Conservation (phyloP, 2,797 vertebrate species). For the Cercopithecus mitis region DNA sequence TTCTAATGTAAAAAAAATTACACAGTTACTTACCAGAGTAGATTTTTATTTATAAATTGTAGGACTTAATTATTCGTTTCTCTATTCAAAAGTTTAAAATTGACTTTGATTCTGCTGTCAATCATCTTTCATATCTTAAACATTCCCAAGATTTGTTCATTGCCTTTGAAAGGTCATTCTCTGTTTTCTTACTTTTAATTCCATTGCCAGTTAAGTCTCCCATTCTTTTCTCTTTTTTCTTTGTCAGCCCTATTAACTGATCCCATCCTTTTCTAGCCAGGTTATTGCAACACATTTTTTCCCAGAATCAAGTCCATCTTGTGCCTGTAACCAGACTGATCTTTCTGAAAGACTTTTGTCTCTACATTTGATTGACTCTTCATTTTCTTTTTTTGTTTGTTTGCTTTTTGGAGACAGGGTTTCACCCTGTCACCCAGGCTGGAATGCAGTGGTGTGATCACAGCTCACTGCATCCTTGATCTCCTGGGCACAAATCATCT, state of each 20-base stretch:
- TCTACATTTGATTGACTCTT: not conserved
- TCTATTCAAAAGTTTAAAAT: constrained; percentile 13
- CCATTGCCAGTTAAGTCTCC: not conserved
- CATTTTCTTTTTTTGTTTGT: not conserved
- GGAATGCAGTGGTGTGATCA: not conserved
- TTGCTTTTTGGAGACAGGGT: not conserved
- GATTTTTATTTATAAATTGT: constrained; percentile 1
- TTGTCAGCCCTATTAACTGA: not conserved
- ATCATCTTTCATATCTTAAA: not conserved
- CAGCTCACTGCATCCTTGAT: not conserved
- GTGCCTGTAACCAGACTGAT: not conserved
- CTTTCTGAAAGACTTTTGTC: constrained; percentile 1
- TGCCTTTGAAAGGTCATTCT: not conserved
- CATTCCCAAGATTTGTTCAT: not conserved
- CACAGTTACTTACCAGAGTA: not conserved
- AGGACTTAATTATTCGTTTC: not conserved
- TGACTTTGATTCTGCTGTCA: not conserved
- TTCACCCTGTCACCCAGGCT: not conserved
- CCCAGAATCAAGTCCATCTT: not conserved
- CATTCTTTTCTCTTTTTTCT: not conserved
- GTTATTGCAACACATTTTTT: not conserved
- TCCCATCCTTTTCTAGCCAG: not conserved
- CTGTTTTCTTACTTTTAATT: not conserved
- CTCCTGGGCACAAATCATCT: not conserved
- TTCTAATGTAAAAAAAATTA: not conserved